Evolutionary conservation across 2,888 invertebrate species (phyloP).

Genomic region (Pseudanteris insignis): DNA sequence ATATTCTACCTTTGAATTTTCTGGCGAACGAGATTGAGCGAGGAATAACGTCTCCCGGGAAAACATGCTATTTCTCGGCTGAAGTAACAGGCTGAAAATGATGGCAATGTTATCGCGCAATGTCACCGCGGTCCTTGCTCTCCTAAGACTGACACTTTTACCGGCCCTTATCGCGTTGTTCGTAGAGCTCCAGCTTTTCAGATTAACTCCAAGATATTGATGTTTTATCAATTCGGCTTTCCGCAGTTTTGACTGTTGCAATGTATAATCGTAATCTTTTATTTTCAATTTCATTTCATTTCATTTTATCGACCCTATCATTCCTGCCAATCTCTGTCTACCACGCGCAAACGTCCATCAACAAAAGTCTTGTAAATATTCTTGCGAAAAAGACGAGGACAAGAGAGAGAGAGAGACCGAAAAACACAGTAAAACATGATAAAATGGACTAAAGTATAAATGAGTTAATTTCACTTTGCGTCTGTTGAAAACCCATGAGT

Average conservation of each 20-base stretch:
- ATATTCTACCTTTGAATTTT: conserved; percentile 47
- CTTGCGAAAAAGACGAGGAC: too few species aligned
- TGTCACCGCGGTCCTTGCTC: conserved; percentile 48
- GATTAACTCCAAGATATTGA: conserved; percentile 46
- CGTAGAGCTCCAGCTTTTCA: conserved; percentile 44
- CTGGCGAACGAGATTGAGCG: conserved; percentile 46
- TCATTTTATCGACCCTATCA: too few species aligned
- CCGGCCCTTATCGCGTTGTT: conserved; percentile 37
- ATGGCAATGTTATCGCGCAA: conserved; percentile 50
- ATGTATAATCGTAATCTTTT: conserved; percentile 7
- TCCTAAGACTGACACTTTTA: conserved; percentile 44
- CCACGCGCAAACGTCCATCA: too few species aligned
- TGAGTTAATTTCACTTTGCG: too few species aligned
- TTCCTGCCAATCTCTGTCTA: too few species aligned
- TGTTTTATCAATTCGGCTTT: conserved; percentile 37
- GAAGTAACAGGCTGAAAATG: conserved; percentile 49
- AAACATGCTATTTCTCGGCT: conserved; percentile 44
- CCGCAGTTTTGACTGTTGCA: conserved; percentile 12
- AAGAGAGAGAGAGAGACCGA: too few species aligned
- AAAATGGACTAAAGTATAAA: too few species aligned
- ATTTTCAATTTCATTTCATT: conserved; percentile 17
- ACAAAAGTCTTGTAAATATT: too few species aligned
- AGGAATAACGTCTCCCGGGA: conserved; percentile 41
- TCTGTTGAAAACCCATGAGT: too few species aligned
- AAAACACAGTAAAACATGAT: too few species aligned